These are phyloP conservation scores for Pseudococcus viburni DNA, from an alignment of 2,888 invertebrate genomes.

Conservation along the genomic window DNA sequence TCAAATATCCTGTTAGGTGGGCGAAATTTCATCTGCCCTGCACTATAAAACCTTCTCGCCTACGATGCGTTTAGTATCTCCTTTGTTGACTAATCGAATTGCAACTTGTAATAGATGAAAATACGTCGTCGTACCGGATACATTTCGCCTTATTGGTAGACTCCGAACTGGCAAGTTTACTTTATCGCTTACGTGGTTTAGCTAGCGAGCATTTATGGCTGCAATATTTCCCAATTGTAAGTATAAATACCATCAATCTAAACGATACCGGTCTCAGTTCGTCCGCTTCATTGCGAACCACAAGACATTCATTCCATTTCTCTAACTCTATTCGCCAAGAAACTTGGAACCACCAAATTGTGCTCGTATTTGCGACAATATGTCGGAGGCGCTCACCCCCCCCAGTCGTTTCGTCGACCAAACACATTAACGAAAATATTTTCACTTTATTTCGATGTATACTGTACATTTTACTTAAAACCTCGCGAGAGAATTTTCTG, in stretches of 20 bases:
- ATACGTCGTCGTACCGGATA: not conserved
- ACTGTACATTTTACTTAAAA: not conserved
- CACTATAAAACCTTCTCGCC: not conserved
- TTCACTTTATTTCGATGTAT: not conserved
- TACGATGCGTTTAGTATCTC: too few relatives aligned
- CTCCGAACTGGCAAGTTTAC: not conserved
- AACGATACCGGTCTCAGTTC: not conserved
- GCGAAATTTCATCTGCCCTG: not conserved
- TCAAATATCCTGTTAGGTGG: not conserved
- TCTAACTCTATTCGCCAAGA: not conserved
- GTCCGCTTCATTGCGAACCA: not conserved
- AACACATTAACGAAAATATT: slow-evolving; percentile 7
- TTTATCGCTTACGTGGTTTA: slow-evolving; percentile 4
- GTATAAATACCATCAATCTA: not conserved
- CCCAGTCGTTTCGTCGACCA: not conserved
- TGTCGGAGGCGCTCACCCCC: not conserved
- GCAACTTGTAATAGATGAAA: not conserved
- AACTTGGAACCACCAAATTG: not conserved
- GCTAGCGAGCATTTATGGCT: not conserved
- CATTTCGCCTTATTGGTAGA: not conserved
- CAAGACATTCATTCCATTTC: not conserved
- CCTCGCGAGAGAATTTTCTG: not conserved
- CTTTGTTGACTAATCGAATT: slow-evolving; percentile 40
- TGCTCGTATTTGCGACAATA: not conserved
- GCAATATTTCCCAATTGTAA: not conserved